Base-by-base conservation (phyloP, 2,113 vertebrate genomes). In the Typhlomys cinereus region DNA sequence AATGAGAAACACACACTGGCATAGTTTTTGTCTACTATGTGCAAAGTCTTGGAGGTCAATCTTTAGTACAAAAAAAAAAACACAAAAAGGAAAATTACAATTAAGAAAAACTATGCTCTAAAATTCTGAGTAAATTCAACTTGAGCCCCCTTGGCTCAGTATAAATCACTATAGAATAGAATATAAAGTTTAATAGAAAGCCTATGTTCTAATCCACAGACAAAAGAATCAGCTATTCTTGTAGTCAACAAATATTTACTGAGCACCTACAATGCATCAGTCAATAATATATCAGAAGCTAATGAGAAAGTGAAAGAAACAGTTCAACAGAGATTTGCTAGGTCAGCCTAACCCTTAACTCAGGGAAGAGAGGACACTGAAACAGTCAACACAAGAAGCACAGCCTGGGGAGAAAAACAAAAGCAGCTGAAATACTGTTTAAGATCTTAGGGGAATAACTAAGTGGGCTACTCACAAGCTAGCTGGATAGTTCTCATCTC, bases 61-160 rank as follows among this genome's bases (percentile, higher is more conserved):
- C 39, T 90, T 61, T 23, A 78, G 4, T 78, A 25, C 67, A 64
- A 73, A 36, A 46, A 61, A 84, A 54, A 48, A n/a, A n/a, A n/a
- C n/a, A n/a, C n/a, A n/a, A n/a, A n/a, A n/a, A 84, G 31, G 7
- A 88, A 21, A 75, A 29, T 91, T 20, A 80, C 71, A 88, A 66
- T 61, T 95, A 74, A 57, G 62, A 75, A 74, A 44, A 74, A 71
- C 4, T 36, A 4, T 50, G 79, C 57, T 67, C 34, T 81, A 88
- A 39, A 91, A 89, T 76, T 23, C 44, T 88, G 34, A 88, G 75
- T 89, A 27, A 85, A 88, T 21, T 91, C 74, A 93, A 88, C 36
- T 36, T 85, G 46, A 75, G 23, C 7, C 81, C 27, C n/a, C 64
- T 7, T 57, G 25, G 8, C 23, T 57, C 59, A 15, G 54, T 41